phyloP scores from a whole-genome alignment of 92 coral and sea anemone genomes.

The Zoanthus sansibaricus region DNA sequence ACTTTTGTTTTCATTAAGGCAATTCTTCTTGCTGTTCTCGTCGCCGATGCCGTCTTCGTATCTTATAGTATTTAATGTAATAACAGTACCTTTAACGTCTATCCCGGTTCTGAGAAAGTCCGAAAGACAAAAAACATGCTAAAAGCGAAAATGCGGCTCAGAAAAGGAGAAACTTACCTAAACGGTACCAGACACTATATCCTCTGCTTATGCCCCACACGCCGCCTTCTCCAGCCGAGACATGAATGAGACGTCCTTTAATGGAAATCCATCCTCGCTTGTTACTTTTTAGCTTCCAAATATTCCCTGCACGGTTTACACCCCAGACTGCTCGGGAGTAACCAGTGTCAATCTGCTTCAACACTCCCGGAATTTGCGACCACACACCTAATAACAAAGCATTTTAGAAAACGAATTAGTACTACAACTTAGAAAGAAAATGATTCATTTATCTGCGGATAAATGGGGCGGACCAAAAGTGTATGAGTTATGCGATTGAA shows the following conservation, averaged over 20 bases:
- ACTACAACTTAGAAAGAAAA: too few relatives aligned
- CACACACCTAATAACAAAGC: neutral
- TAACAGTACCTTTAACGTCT: too few relatives aligned
- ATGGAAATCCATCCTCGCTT: neutral
- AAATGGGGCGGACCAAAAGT: too few relatives aligned
- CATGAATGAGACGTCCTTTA: neutral
- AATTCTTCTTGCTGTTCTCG: too few relatives aligned
- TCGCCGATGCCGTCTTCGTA: too few relatives aligned
- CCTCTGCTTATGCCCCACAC: conserved; percentile 7
- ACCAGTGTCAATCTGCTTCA: neutral
- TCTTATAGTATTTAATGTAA: too few relatives aligned
- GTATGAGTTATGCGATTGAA: too few relatives aligned
- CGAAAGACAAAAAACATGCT: neutral
- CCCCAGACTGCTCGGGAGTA: conserved; percentile 3
- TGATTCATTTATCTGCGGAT: too few relatives aligned
- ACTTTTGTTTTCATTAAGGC: too few relatives aligned
- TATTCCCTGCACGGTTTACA: neutral
- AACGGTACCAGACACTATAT: neutral
- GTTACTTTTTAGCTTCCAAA: neutral
- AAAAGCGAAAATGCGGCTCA: neutral
- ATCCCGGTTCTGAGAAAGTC: too few relatives aligned
- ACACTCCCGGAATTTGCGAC: neutral
- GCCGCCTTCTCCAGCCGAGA: conserved; percentile 30
- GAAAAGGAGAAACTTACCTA: neutral
- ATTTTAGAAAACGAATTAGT: neutral